Evolutionary conservation across 2,113 vertebrate species (phyloP).

Genomic region (Peromyscus maniculatus): DNA sequence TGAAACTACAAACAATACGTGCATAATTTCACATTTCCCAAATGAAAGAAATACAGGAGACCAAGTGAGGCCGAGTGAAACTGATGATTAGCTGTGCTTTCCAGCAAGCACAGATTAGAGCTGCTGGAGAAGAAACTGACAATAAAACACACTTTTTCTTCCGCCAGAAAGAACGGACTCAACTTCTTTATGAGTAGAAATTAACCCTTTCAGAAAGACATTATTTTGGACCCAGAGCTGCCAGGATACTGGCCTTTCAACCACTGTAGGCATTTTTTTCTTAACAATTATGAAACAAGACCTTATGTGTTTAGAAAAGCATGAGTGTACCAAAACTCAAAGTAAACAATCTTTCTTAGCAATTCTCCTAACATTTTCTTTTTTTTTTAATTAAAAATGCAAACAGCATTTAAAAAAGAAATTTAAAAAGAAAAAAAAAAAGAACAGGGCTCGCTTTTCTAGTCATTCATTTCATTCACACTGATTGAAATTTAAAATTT

Average conservation of each 20-base stretch:
- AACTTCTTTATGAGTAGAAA: slow-evolving; percentile 39
- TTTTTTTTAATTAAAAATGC: background rate
- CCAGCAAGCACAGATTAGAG: background rate
- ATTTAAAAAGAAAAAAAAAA: background rate
- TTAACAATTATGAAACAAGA: slow-evolving; percentile 10
- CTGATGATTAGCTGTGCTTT: background rate
- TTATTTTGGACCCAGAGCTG: background rate
- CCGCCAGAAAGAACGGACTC: background rate
- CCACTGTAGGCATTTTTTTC: background rate
- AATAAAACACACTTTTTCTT: background rate
- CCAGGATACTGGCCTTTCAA: background rate
- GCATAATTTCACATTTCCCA: slow-evolving; percentile 7
- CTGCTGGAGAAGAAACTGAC: background rate
- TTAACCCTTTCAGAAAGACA: slow-evolving; percentile 16
- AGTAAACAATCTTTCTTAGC: background rate
- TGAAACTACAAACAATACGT: background rate
- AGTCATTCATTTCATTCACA: slow-evolving; percentile 33
- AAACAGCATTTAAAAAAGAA: background rate
- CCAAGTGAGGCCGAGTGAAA: background rate
- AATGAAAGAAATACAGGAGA: background rate
- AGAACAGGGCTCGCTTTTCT: background rate
- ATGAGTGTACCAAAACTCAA: slow-evolving; percentile 29
- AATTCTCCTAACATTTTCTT: background rate
- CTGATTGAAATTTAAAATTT: background rate
- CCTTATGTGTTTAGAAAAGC: background rate